Evolutionary conservation across 2,113 vertebrate genomes (phyloP).

Genomic region (Pelecanus crispus): DNA sequence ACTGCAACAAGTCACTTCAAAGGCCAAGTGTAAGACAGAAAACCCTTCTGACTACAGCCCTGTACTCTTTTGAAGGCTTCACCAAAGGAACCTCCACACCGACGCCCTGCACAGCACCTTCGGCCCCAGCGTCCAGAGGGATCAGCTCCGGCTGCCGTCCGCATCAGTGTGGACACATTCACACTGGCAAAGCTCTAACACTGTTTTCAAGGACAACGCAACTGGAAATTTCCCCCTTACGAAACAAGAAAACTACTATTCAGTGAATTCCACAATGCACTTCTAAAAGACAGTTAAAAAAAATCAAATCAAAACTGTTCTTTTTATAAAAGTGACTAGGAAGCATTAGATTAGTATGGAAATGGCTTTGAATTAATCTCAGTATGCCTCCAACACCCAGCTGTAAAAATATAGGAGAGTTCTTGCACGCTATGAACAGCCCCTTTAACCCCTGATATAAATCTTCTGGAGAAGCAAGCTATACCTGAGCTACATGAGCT

Average conservation of each 20-base stretch:
- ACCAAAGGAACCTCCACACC: too few relatives aligned
- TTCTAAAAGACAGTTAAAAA: neutral
- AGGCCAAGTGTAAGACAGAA: neutral
- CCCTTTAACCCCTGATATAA: neutral
- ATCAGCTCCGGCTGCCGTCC: fast-evolving
- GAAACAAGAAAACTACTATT: neutral
- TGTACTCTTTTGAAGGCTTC: neutral
- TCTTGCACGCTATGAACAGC: neutral
- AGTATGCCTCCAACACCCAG: neutral
- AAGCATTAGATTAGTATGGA: neutral
- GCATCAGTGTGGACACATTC: neutral
- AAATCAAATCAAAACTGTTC: neutral
- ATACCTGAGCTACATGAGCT: neutral
- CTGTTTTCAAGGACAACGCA: neutral
- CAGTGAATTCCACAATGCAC: neutral
- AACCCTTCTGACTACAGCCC: neutral
- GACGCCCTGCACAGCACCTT: neutral
- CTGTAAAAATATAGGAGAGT: conserved; percentile 20
- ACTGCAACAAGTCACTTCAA: neutral
- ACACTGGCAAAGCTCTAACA: neutral
- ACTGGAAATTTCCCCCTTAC: neutral
- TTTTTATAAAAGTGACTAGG: neutral
- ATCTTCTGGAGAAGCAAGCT: neutral
- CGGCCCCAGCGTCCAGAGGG: fast-evolving
- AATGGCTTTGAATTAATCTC: neutral